Percentiles rank a stretch among this genome's conserved stretches.
Conservation (phyloP, 2,113 vertebrate species). For the Apistogramma diplotaenia region DNA sequence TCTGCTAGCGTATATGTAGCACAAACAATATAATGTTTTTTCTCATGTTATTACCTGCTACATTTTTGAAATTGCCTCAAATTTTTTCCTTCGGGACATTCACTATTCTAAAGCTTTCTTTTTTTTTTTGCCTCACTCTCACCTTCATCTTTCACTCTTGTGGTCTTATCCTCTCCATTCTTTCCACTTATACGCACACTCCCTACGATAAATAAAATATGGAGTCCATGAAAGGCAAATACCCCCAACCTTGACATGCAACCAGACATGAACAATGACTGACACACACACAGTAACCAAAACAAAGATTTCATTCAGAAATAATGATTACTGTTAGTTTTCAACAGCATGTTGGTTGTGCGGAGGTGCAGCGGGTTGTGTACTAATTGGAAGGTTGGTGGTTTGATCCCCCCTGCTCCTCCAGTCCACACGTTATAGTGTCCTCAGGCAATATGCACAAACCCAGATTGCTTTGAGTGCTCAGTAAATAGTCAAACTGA, state of each 20-base stretch:
- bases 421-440: not conserved
- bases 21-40: constrained; percentile 15
- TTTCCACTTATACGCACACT: not conserved
- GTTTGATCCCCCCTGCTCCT: not conserved
- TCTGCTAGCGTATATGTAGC: constrained; percentile 7
- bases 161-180: not conserved
- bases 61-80: not conserved
- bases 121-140: not conserved
- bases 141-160: constrained; percentile 2
- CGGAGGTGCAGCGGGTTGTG: not conserved
- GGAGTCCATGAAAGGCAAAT: constrained; percentile 26
- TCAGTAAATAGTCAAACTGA: no score
- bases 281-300: not conserved
- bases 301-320: not conserved
- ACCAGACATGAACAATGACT: constrained; percentile 18
- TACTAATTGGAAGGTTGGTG: not conserved
- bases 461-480: not conserved
- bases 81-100: not conserved
- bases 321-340: not conserved
- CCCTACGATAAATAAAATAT: constrained; percentile 55
- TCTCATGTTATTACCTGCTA: not conserved
- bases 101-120: not conserved
- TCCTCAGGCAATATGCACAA: not conserved
- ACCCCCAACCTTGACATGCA: constrained; percentile 26
- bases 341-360: not conserved